Conservation (phyloP, 2,797 vertebrate species). For the Ateles fusciceps region DNA sequence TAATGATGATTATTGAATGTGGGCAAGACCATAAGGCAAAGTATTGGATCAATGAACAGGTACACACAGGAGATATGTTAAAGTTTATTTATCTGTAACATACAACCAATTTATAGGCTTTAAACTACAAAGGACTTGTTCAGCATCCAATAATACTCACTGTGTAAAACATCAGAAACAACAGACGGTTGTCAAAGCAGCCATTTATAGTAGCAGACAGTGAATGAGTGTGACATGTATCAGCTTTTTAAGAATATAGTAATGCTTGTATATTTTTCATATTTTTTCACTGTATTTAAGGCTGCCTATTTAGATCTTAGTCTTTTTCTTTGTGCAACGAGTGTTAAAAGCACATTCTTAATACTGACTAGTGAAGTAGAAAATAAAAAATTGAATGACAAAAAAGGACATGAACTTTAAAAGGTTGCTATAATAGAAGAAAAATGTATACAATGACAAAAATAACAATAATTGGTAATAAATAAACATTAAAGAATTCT, state of each 20-base stretch:
- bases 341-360: background rate
- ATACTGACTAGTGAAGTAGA: background rate
- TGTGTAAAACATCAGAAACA: constrained; percentile 39
- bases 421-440: background rate
- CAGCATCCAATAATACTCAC: constrained; percentile 19
- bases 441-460: background rate
- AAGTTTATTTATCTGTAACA: constrained; percentile 38
- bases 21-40: constrained; percentile 59
- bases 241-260: background rate
- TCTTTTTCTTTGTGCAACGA: background rate
- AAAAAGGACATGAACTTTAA: background rate
- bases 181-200: constrained; percentile 38
- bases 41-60: constrained; percentile 59
- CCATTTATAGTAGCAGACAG: background rate
- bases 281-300: background rate
- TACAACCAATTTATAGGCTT: constrained; percentile 43
- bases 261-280: background rate
- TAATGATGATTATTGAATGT: constrained; percentile 50
- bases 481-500: background rate
- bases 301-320: background rate
- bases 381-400: background rate
- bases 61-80: constrained; percentile 55
- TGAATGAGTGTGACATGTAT: background rate
- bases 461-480: background rate
- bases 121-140: constrained; percentile 44